Conservation (phyloP, 2,888 invertebrate genomes). For the Caenorhabditis auriculariae region DNA sequence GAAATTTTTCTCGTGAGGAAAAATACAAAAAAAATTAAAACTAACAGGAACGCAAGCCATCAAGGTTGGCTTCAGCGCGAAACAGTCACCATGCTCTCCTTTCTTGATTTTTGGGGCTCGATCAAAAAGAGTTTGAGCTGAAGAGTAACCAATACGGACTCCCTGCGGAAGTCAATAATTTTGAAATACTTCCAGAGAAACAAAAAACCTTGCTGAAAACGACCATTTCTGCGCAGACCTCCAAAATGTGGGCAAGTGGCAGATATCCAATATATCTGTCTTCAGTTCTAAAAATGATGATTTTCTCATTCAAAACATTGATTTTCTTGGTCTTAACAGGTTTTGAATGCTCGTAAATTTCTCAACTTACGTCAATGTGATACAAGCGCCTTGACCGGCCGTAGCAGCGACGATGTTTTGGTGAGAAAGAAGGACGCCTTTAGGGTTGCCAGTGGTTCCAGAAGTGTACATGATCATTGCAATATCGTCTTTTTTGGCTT, state of each 20-base stretch:
- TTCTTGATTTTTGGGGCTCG: conserved; percentile 87
- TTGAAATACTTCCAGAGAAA: not conserved
- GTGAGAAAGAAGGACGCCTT: conserved; percentile 67
- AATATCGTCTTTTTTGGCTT: conserved; percentile 75
- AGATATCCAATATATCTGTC: conserved; percentile 92
- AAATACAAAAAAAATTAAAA: not conserved
- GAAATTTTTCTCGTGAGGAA: not conserved
- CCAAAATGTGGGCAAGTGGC: conserved; percentile 94
- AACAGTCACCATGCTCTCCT: conserved; percentile 90
- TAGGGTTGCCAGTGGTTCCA: conserved; percentile 81
- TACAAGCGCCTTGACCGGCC: conserved; percentile 64
- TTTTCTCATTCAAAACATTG: not conserved
- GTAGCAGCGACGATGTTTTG: conserved; percentile 67
- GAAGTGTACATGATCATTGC: conserved; percentile 99
- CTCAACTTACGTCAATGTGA: conserved; percentile 9
- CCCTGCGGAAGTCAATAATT: conserved; percentile 26
- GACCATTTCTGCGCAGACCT: conserved; percentile 78
- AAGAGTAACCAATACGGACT: conserved; percentile 91
- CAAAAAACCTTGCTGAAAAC: conserved; percentile 31
- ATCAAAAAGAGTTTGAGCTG: conserved; percentile 77
- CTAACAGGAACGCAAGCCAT: conserved; percentile 90
- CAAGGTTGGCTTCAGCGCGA: conserved; percentile 85
- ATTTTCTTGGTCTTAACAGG: too few relatives aligned
- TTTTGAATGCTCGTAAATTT: too few relatives aligned
- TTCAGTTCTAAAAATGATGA: conserved; percentile 32